Evolutionary conservation across 2,797 vertebrate genomes (phyloP), one percentile per base, ranked within the genome.

Genomic region (Squalus acanthias): DNA sequence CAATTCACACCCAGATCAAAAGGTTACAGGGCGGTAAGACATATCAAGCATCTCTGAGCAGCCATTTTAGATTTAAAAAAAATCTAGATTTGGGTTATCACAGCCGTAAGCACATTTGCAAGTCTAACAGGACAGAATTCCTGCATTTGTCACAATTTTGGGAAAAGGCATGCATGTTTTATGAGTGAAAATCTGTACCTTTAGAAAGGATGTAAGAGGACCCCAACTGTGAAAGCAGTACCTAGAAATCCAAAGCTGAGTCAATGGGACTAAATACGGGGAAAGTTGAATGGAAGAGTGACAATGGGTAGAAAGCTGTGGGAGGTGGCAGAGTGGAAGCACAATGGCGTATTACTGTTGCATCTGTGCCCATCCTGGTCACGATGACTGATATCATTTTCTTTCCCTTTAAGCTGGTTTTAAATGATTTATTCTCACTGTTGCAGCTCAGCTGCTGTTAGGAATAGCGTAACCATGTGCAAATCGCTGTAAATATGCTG

Each of bases 371-470:
- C 91, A 39, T 4, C 7, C 24, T 10, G 20, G 22, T 69, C 60
- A 93, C 63, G 22, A 9, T 93, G 29, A 65, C 89, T 24, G 20
- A 69, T 24, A 24, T 46, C 9, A 69, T 46, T 65, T 67, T 92
- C 65, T 39, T 69, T 69, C 65, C 63, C 22, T 92, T 24, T 20
- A 93, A 93, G 17, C 17, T n/a, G 17, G 9, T 93, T 46, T 39
- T 39, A 7, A 39, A 39, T 39, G 65, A 69, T 69, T 20, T n/a
- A 63, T 92, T 33, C 60, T 60, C 60, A 92, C n/a, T 65, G 89
- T 39, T 17, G 29, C 1, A 93, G 63, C 91, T 93, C 91, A 93
- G 91, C 91, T 93, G 91, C n/a, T 93, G 91, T 39, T 29, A 93
- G n/a, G 29, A 65, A 65, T 67, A 13, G 91, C 1, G n/a, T 93